These are phyloP conservation scores for Sebastes nivosus DNA, from an alignment of 2,797 vertebrate genomes.

Conservation along the genomic window DNA sequence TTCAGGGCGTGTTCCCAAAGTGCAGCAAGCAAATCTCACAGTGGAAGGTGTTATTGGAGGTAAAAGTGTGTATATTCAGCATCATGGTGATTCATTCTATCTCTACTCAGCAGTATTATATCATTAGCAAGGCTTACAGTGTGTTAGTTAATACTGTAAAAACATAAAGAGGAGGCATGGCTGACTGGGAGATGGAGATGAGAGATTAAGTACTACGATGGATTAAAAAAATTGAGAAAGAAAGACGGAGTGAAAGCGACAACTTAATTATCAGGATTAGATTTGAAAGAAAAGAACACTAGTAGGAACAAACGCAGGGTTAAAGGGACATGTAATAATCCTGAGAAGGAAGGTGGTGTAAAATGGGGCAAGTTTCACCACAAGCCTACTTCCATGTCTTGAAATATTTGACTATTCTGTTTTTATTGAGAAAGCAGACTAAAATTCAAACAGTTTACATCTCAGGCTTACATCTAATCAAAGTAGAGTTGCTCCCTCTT, in stretches of 20 bases:
- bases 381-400: not conserved
- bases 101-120: not conserved
- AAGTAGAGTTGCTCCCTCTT: too few relatives aligned
- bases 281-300: not conserved
- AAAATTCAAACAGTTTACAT: not conserved
- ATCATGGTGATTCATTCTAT: not conserved
- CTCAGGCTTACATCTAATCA: not conserved
- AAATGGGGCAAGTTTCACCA: not conserved
- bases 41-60: not conserved
- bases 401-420: not conserved
- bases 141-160: not conserved
- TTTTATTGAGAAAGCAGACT: not conserved
- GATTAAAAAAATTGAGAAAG: not conserved
- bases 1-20: not conserved
- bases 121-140: not conserved
- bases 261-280: not conserved
- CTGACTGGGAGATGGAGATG: not conserved
- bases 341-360: not conserved
- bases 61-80: not conserved
- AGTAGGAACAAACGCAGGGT: not conserved
- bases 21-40: not conserved
- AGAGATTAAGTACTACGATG: not conserved
- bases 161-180: not conserved
- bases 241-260: not conserved
- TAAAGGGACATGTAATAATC: not conserved